These are phyloP conservation scores for Syrista parreyssii DNA, from an alignment of 2,888 invertebrate species.

Conservation along the genomic window DNA sequence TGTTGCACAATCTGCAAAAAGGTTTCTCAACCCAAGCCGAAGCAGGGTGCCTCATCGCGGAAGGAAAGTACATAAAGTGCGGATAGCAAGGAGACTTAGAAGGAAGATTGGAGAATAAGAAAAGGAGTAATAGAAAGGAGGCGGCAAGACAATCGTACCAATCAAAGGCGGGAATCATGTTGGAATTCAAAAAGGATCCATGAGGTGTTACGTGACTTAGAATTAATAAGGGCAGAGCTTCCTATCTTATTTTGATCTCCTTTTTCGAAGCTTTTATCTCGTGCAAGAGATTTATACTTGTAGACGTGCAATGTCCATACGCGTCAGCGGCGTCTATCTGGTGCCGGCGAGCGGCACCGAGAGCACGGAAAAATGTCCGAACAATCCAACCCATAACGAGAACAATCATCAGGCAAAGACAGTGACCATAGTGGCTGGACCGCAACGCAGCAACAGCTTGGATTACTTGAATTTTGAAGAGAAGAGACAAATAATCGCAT, in stretches of 20 bases:
- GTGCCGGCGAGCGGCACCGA: slow-evolving; percentile 52
- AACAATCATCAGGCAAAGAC: slow-evolving; percentile 66
- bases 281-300: background rate
- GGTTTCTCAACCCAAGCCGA: background rate
- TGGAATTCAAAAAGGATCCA: background rate
- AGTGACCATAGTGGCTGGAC: slow-evolving; percentile 73
- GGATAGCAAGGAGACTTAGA: background rate
- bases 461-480: slow-evolving; percentile 93
- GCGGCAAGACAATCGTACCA: slow-evolving; percentile 4
- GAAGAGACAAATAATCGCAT: slow-evolving; percentile 89
- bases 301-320: slow-evolving; percentile 54
- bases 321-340: slow-evolving; percentile 63
- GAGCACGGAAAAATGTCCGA: slow-evolving; percentile 32
- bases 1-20: background rate
- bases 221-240: background rate
- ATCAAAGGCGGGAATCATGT: background rate
- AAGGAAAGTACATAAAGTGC: background rate
- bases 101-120: background rate
- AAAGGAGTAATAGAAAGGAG: background rate
- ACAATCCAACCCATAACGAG: slow-evolving; percentile 13
- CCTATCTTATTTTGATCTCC: background rate
- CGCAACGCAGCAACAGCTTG: slow-evolving; percentile 84
- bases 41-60: background rate
- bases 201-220: background rate
- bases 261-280: background rate